These are phyloP conservation scores for Enteromius mattozi DNA, from an alignment of 2,797 vertebrate genomes.

Conservation along the genomic window DNA sequence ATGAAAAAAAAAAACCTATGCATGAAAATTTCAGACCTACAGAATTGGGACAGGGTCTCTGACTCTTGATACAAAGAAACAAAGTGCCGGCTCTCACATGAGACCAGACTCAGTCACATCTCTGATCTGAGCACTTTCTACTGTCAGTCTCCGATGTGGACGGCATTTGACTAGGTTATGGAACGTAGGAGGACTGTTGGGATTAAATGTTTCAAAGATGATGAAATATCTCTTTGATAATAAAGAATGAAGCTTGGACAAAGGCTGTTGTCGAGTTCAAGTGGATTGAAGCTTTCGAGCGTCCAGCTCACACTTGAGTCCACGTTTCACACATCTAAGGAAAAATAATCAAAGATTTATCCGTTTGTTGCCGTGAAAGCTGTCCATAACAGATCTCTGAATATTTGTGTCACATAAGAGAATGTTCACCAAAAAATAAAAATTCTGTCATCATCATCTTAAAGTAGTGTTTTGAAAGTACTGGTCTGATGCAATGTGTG, in stretches of 20 bases:
- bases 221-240: slow-evolving; percentile 44
- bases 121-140: slow-evolving; percentile 27
- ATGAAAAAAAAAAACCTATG: neutral
- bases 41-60: neutral
- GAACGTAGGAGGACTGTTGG: slow-evolving; percentile 21
- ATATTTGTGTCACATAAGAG: neutral
- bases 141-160: slow-evolving; percentile 22
- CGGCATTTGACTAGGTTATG: slow-evolving; percentile 33
- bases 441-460: neutral
- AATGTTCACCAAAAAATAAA: neutral
- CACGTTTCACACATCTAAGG: neutral
- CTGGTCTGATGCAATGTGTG: neutral
- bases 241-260: slow-evolving; percentile 43
- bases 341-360: slow-evolving; percentile 22
- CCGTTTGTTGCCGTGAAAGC: neutral
- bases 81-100: slow-evolving; percentile 1
- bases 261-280: slow-evolving; percentile 40
- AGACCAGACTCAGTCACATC: slow-evolving; percentile 18
- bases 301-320: slow-evolving; percentile 3
- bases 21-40: neutral
- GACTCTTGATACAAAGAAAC: neutral
- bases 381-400: neutral
- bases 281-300: slow-evolving; percentile 8
- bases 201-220: slow-evolving; percentile 49
- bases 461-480: neutral